These are phyloP conservation scores for Lophius piscatorius DNA, from an alignment of 2,113 vertebrate genomes.

Conservation along the genomic window DNA sequence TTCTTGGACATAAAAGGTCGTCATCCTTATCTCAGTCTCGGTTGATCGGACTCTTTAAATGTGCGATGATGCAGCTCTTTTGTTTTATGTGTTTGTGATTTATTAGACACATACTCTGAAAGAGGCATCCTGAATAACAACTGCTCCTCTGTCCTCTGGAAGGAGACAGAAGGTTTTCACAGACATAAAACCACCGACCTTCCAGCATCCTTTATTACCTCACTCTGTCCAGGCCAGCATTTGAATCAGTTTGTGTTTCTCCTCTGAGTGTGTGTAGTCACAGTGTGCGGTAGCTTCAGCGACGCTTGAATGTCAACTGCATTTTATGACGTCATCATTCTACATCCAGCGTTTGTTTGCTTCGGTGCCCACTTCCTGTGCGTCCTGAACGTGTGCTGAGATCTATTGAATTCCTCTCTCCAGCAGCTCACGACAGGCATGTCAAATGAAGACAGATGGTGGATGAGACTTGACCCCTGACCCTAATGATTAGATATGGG, in stretches of 20 bases:
- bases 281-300: background rate
- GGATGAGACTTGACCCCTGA: slow-evolving; percentile 49
- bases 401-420: slow-evolving; percentile 3
- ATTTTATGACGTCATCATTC: slow-evolving; percentile 23
- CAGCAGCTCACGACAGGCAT: slow-evolving; percentile 28
- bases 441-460: slow-evolving; percentile 61
- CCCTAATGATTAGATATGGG: slow-evolving; percentile 69
- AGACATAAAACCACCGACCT: slow-evolving; percentile 42
- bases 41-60: background rate
- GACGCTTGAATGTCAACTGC: slow-evolving; percentile 26
- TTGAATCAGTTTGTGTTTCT: slow-evolving; percentile 10
- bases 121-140: slow-evolving; percentile 39
- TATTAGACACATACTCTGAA: slow-evolving; percentile 17
- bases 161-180: slow-evolving; percentile 43
- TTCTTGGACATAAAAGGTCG: background rate
- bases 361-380: background rate
- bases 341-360: slow-evolving; percentile 6
- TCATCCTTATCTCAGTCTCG: background rate
- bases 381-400: slow-evolving; percentile 8
- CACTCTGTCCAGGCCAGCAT: slow-evolving; percentile 25
- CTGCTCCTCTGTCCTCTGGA: slow-evolving; percentile 54
- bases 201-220: slow-evolving; percentile 39
- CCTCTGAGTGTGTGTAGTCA: slow-evolving; percentile 3
- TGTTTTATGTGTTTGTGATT: background rate
- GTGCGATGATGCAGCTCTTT: background rate